Percentiles rank a stretch among this genome's conserved stretches.
Conservation (phyloP, 2,113 vertebrate genomes). For the Gobius niger region DNA sequence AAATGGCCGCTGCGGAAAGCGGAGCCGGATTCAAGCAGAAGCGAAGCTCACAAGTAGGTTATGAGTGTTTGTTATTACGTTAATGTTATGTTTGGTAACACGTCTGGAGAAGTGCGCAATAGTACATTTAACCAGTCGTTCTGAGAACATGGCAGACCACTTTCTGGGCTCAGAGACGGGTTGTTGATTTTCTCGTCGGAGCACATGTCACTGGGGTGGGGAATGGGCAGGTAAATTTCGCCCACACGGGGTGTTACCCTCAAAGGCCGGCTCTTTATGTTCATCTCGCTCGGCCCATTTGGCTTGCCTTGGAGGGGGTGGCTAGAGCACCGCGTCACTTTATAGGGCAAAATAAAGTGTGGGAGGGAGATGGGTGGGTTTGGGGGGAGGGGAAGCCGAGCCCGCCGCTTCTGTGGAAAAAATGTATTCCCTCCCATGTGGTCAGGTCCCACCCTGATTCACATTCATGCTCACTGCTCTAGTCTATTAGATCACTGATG, state of each 20-base stretch:
- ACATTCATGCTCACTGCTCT: too few relatives aligned
- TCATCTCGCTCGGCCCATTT: conserved; percentile 76
- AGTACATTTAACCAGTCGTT: neutral
- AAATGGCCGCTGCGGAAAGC: conserved; percentile 77
- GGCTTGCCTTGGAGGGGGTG: conserved; percentile 74
- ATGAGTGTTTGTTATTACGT: neutral
- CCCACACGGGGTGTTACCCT: conserved; percentile 78
- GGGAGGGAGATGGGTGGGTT: conserved; percentile 77
- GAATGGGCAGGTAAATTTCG: conserved; percentile 74
- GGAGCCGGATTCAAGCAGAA: conserved; percentile 75
- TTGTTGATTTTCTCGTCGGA: conserved; percentile 69
- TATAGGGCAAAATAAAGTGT: conserved; percentile 73
- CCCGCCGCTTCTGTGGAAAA: conserved; percentile 62
- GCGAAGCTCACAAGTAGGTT: conserved; percentile 76
- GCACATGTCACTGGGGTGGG: conserved; percentile 77
- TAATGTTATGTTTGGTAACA: neutral
- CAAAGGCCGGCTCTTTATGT: conserved; percentile 59
- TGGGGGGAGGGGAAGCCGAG: conserved; percentile 71
- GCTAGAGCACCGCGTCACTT: conserved; percentile 68
- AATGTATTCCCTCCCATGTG: conserved; percentile 72
- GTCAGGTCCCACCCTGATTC: conserved; percentile 51
- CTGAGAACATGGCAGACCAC: neutral
- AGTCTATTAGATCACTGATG: conserved; percentile 3
- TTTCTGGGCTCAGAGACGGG: neutral
- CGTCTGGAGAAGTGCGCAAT: neutral